Conservation (phyloP, 2,113 vertebrate species). For the Phalacrocorax brasilianus region DNA sequence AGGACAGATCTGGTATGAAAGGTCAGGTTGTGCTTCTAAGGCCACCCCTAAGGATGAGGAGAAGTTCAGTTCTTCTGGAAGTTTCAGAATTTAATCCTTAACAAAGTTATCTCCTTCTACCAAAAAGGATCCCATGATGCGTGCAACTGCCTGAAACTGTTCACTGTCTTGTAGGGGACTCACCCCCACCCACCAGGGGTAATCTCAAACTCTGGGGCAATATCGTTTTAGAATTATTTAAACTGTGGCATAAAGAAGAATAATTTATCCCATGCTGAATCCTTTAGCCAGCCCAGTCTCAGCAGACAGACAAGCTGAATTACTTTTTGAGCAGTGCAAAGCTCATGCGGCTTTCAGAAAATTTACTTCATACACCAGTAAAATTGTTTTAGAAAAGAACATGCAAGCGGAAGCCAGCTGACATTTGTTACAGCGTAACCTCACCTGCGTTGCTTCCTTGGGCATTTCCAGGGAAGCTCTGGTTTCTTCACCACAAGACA, state of each 20-base stretch:
- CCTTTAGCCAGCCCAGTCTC: neutral
- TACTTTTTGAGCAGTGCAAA: neutral
- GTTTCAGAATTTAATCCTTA: neutral
- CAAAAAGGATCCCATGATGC: neutral
- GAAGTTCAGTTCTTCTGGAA: neutral
- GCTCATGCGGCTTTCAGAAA: neutral
- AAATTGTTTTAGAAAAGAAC: neutral
- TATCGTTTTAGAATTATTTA: neutral
- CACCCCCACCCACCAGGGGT: neutral
- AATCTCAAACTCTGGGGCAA: neutral
- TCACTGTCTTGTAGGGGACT: neutral
- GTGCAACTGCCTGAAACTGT: neutral
- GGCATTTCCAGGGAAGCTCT: neutral
- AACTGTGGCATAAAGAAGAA: neutral
- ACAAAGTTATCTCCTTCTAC: neutral
- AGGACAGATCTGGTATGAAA: neutral
- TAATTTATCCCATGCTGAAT: neutral
- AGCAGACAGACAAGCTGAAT: neutral
- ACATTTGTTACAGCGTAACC: neutral
- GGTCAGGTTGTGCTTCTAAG: neutral
- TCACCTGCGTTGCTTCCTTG: constrained; percentile 50
- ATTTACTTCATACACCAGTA: neutral
- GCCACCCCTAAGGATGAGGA: neutral
- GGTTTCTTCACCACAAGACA: constrained; percentile 32
- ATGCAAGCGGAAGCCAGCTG: neutral